Base-by-base conservation (phyloP, 2,113 vertebrate genomes). In the Brachionichthys hirsutus region DNA sequence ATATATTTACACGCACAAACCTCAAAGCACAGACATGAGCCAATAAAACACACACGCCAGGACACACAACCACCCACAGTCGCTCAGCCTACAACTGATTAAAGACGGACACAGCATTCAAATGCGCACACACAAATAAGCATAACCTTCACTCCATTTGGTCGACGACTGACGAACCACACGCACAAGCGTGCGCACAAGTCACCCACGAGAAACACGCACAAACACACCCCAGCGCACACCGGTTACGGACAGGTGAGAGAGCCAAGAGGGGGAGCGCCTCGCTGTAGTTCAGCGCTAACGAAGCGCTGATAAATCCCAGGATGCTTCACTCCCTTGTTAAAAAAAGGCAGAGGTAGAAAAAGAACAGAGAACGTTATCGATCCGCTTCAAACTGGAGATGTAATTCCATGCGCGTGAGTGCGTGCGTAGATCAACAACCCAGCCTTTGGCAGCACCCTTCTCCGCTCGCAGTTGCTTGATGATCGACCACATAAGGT, bases 241-340 rank as follows among this genome's bases (percentile, higher is more conserved):
- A 51, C 78, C 67, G 72, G 83, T 83, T 85, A 80, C 65, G 81
- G 78, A 81, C 81, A 85, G 87, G 85, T 88, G 81, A 86, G 60
- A 55, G 76, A 17, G 64, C 40, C 34, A 40, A 20, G 54, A n/a
- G 24, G 10, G 51, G 19, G 36, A 54, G 63, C 14, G 57, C 45
- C 48, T 71, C 63, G 13, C 65, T 72, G 70, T 79, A 69, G 64
- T 78, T 79, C 30, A 20, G 58, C 58, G 35, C 52, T 78, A 85
- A 83, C 62, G 72, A 83, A 84, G 77, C 72, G 71, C 59, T 42
- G 80, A 78, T 82, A 83, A 88, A 84, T 90, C 80, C 84, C 76
- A 80, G 67, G 73, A 77, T 78, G 74, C 68, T 75, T 81, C 73
- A 75, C 69, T 89, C 68, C 75, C 67, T 72, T 73, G 78, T 78